phyloP scores from a whole-genome alignment of 2,797 vertebrate species.

The Microctenopoma steveboyesi region DNA sequence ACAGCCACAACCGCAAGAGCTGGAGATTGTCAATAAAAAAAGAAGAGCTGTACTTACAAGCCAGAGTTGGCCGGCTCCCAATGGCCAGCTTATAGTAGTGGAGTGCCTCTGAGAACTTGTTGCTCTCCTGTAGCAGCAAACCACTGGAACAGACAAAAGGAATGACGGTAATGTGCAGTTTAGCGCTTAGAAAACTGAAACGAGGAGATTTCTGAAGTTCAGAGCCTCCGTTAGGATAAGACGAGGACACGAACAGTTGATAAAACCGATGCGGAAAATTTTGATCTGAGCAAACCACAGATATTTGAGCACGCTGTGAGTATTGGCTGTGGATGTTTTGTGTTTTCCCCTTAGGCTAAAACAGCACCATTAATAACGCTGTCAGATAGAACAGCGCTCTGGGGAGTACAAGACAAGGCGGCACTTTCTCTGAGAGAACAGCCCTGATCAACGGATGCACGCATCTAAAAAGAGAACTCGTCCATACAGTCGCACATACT shows the following conservation, averaged over 20 bases:
- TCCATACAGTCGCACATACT: slow-evolving; percentile 1
- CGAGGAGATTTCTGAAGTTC: slow-evolving; percentile 28
- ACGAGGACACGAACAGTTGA: slow-evolving; percentile 30
- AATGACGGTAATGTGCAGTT: slow-evolving; percentile 2
- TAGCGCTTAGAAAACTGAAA: slow-evolving; percentile 18
- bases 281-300: slow-evolving; percentile 41
- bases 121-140: slow-evolving; percentile 97
- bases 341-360: slow-evolving; percentile 49
- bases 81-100: slow-evolving; percentile 99
- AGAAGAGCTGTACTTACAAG: slow-evolving; percentile 91
- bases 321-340: slow-evolving; percentile 49
- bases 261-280: slow-evolving; percentile 31
- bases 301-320: slow-evolving; percentile 40
- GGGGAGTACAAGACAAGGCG: slow-evolving; percentile 33
- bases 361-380: slow-evolving; percentile 68
- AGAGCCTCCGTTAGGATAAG: slow-evolving; percentile 23
- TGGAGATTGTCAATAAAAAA: slow-evolving; percentile 75
- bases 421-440: slow-evolving; percentile 45
- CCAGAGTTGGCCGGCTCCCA: slow-evolving; percentile 96
- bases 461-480: slow-evolving; percentile 5
- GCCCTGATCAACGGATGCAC: slow-evolving; percentile 58
- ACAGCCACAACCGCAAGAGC: slow-evolving; percentile 65
- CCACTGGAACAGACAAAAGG: slow-evolving; percentile 83
- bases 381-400: slow-evolving; percentile 36
- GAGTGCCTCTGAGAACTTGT: slow-evolving; percentile 94